Evolutionary conservation across 2,888 invertebrate genomes (phyloP).

Genomic region (Physocephala rufipes): DNA sequence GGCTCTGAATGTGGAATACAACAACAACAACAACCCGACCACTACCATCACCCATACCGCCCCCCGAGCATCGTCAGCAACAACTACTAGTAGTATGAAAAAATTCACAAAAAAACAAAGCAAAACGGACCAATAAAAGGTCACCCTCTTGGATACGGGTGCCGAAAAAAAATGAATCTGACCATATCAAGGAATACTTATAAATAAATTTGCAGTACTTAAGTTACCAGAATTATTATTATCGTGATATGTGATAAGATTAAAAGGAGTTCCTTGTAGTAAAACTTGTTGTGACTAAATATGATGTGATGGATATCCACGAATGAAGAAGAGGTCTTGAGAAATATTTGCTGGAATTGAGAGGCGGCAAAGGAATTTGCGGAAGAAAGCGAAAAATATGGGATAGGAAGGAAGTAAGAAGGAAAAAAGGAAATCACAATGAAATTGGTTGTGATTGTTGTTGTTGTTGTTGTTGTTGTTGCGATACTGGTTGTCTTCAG

Average conservation of each 20-base stretch:
- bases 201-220: slow-evolving; percentile 66
- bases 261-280: slow-evolving; percentile 63
- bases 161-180: slow-evolving; percentile 25
- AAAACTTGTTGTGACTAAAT: slow-evolving; percentile 28
- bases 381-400: too few relatives aligned
- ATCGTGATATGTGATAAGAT: slow-evolving; percentile 63
- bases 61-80: slow-evolving; percentile 37
- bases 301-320: too few relatives aligned
- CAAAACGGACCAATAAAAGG: background rate
- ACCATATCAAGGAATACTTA: slow-evolving; percentile 55
- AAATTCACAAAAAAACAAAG: slow-evolving; percentile 30
- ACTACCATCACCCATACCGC: too few relatives aligned
- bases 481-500: slow-evolving; percentile 37
- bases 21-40: background rate
- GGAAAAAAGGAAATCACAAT: background rate
- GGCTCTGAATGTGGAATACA: too few relatives aligned
- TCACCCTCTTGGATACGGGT: slow-evolving; percentile 1
- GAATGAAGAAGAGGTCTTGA: slow-evolving; percentile 20
- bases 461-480: slow-evolving; percentile 36
- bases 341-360: background rate
- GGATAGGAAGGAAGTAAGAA: background rate
- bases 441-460: background rate
- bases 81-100: slow-evolving; percentile 22
- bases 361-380: background rate
- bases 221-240: slow-evolving; percentile 65